phyloP scores from a whole-genome alignment of 2,888 invertebrate species.

The Hofmannophila pseudospretella region DNA sequence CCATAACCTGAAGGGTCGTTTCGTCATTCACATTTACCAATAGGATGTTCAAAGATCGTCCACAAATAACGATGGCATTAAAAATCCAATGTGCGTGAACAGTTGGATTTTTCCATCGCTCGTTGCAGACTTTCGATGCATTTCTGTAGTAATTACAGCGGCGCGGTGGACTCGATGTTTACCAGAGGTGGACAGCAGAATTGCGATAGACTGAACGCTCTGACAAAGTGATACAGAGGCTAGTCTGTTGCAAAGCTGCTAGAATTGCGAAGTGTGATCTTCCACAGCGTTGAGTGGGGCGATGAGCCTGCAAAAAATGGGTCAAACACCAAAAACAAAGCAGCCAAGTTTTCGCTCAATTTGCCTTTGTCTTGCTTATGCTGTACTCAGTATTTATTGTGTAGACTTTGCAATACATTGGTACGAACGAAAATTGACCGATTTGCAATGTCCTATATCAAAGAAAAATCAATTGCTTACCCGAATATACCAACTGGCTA shows the following conservation, averaged over 20 bases:
- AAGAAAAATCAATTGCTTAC: conserved; percentile 1
- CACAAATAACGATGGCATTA: conserved; percentile 69
- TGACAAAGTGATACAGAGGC: conserved; percentile 49
- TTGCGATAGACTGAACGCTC: conserved; percentile 53
- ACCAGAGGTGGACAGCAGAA: conserved; percentile 40
- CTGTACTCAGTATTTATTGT: too few relatives aligned
- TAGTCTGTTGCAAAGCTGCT: conserved; percentile 52
- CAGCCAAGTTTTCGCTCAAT: too few relatives aligned
- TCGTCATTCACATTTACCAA: conserved; percentile 19
- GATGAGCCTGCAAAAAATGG: conserved; percentile 32
- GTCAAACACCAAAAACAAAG: conserved; percentile 25
- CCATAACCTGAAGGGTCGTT: neutral
- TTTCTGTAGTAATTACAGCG: too few relatives aligned
- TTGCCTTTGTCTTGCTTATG: neutral
- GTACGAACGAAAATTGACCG: conserved; percentile 13
- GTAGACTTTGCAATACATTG: neutral
- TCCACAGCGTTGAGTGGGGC: neutral
- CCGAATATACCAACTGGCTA: too few relatives aligned
- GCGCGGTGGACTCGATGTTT: conserved; percentile 37
- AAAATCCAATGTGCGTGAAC: conserved; percentile 68
- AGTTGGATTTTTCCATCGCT: conserved; percentile 73
- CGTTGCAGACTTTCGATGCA: conserved; percentile 53
- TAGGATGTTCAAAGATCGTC: conserved; percentile 53
- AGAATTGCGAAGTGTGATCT: neutral
- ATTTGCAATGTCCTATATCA: conserved; percentile 26